phyloP scores from a whole-genome alignment of 2,888 invertebrate species.

The Ariolimax columbianus region DNA sequence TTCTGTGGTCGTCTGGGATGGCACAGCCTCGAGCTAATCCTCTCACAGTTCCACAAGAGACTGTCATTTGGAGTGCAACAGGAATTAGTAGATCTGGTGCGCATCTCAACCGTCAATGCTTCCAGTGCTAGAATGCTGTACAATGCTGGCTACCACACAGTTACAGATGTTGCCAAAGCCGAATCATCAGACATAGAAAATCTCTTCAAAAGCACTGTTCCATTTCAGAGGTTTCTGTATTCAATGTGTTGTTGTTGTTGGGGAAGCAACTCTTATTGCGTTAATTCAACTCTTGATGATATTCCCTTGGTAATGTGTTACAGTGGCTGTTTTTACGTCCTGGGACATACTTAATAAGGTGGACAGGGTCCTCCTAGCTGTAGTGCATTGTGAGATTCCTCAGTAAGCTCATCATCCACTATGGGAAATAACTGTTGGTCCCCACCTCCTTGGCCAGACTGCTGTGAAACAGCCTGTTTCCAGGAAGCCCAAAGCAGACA shows the following conservation, averaged over 20 bases:
- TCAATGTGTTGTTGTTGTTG: neutral
- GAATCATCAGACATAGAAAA: slow-evolving; percentile 86
- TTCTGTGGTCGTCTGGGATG: slow-evolving; percentile 96
- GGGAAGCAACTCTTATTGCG: too few relatives aligned
- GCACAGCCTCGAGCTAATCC: slow-evolving; percentile 91
- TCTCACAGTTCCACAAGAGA: slow-evolving; percentile 95
- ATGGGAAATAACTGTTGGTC: too few relatives aligned
- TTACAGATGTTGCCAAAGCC: slow-evolving; percentile 88
- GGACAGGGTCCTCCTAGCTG: too few relatives aligned
- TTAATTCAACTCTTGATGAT: too few relatives aligned
- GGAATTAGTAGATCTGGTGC: slow-evolving; percentile 91
- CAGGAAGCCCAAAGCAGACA: too few relatives aligned
- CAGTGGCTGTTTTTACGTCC: too few relatives aligned
- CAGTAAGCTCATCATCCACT: too few relatives aligned
- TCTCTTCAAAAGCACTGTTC: slow-evolving; percentile 87
- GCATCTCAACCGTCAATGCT: slow-evolving; percentile 89
- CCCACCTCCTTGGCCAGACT: too few relatives aligned
- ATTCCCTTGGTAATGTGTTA: too few relatives aligned
- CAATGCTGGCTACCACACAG: slow-evolving; percentile 87
- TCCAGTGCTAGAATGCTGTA: slow-evolving; percentile 90
- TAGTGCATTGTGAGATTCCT: too few relatives aligned
- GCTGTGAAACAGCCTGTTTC: too few relatives aligned
- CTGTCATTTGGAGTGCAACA: slow-evolving; percentile 95
- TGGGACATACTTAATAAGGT: too few relatives aligned
- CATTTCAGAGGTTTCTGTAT: slow-evolving; percentile 86